Evolutionary conservation across 2,888 invertebrate species (phyloP).

Genomic region (Fragum whitleyi): DNA sequence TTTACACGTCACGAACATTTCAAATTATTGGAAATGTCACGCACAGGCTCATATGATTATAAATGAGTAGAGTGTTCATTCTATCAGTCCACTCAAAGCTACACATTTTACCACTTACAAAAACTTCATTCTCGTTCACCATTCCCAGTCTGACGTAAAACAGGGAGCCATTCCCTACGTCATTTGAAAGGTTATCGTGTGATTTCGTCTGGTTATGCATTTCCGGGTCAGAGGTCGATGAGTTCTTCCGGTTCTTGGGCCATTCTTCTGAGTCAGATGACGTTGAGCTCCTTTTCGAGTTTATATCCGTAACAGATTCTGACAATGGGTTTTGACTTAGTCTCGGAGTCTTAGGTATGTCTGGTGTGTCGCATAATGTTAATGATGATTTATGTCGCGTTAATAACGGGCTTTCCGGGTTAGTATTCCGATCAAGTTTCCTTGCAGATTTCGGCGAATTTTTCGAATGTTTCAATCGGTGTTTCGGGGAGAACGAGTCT

Average conservation of each 20-base stretch:
- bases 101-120: conserved; percentile 66
- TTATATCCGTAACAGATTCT: conserved; percentile 17
- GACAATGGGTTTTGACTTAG: conserved; percentile 26
- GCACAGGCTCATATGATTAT: no score
- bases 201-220: not conserved
- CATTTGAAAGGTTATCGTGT: conserved; percentile 1
- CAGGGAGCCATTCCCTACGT: conserved; percentile 26
- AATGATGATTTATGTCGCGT: conserved; percentile 19
- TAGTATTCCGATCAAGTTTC: not conserved
- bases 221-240: conserved; percentile 11
- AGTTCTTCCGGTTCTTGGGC: not conserved
- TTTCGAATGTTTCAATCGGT: conserved; percentile 19
- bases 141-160: conserved; percentile 51
- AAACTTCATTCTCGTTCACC: conserved; percentile 61
- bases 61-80: no score
- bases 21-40: no score
- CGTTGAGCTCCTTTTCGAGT: conserved; percentile 1
- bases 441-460: conserved; percentile 13
- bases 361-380: conserved; percentile 41
- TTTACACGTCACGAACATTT: no score
- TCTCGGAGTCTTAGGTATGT: conserved; percentile 9
- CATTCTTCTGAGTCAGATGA: conserved; percentile 22
- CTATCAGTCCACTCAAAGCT: no score
- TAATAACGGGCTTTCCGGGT: conserved; percentile 34
- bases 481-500: conserved; percentile 1